Evolutionary conservation across 2,113 vertebrate genomes (phyloP), one percentile per base, ranked within the genome.

Genomic region (Mesoclemmys tuberculata): DNA sequence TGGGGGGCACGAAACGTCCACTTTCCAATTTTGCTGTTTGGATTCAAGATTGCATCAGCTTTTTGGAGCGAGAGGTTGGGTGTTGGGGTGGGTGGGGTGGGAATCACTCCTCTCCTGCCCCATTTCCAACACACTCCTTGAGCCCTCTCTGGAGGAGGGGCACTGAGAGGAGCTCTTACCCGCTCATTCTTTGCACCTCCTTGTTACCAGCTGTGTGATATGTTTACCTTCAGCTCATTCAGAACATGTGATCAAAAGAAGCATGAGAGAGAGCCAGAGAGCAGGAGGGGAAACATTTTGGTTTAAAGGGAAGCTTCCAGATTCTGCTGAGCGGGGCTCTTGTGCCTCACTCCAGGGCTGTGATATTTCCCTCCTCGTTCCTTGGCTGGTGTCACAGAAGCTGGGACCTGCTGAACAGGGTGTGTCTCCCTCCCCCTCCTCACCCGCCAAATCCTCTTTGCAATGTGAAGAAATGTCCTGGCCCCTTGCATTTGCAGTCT

Each of bases 141-240:
- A 19, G 10, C 38, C 54, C 29, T 64, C 49, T 94, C 38, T n/a
- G 10, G 44, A 51, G 52, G 68, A 71, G 74, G 85, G 90, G 93
- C 92, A 91, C 88, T 82, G 51, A 29, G 87, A 91, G 75, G 92
- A 83, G 88, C 81, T 95, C 87, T 81, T 93, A 38, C 19, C 79
- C 68, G 89, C 94, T 91, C 52, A 5, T 92, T 90, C 95, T 96
- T 94, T 85, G 90, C 0, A 79, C 93, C 96, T 96, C 95, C 93
- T 97, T 93, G 95, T 93, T 87, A 93, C 87, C 94, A 94, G 80
- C 89, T 6, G 80, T 6, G 80, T 91, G 94, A 92, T 97, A 97
- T 97, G 98, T 98, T 98, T 98, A 97, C 98, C 96, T 98, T 94
- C 85, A 84, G 55, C 95, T 97, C 94, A 87, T 97, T 98, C 97